These are phyloP conservation scores for Dichetophora obliterata DNA, from an alignment of 2,888 invertebrate genomes.

Conservation along the genomic window DNA sequence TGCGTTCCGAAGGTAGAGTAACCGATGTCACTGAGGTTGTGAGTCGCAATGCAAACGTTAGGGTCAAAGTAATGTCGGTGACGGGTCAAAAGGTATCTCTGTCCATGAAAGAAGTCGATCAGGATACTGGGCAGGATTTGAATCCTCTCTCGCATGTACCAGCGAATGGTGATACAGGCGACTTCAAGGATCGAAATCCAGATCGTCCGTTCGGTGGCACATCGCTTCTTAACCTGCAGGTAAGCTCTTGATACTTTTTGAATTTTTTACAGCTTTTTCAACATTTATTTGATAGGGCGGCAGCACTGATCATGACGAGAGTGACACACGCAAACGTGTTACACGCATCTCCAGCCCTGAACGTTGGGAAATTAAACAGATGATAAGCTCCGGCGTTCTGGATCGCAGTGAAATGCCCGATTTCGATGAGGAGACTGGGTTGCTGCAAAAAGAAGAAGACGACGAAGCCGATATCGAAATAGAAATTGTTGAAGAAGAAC, in stretches of 20 bases:
- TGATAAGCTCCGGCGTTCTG: slow-evolving; percentile 92
- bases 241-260: no score
- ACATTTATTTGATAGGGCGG: slow-evolving; percentile 48
- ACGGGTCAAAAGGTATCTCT: slow-evolving; percentile 96
- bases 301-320: slow-evolving; percentile 82
- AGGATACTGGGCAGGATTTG: slow-evolving; percentile 92
- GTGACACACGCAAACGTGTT: slow-evolving; percentile 85
- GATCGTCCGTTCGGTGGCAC: slow-evolving; percentile 84
- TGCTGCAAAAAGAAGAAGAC: slow-evolving; percentile 90
- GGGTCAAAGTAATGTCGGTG: slow-evolving; percentile 91
- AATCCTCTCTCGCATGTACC: slow-evolving; percentile 85
- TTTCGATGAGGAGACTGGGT: slow-evolving; percentile 94
- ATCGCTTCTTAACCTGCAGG: slow-evolving; percentile 72
- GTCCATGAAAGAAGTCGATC: slow-evolving; percentile 98
- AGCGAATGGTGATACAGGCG: slow-evolving; percentile 71
- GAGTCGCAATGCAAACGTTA: slow-evolving; percentile 87
- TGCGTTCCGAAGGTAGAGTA: slow-evolving; percentile 93
- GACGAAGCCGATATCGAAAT: slow-evolving; percentile 98
- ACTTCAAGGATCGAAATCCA: slow-evolving; percentile 82
- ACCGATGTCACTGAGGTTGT: slow-evolving; percentile 96
- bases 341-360: slow-evolving; percentile 96
- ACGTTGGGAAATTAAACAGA: slow-evolving; percentile 97
- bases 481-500: slow-evolving; percentile 98
- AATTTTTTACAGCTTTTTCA: no score
- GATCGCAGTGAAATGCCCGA: slow-evolving; percentile 96